phyloP scores from a whole-genome alignment of 2,797 vertebrate genomes.

The Sebastes wilsoni region DNA sequence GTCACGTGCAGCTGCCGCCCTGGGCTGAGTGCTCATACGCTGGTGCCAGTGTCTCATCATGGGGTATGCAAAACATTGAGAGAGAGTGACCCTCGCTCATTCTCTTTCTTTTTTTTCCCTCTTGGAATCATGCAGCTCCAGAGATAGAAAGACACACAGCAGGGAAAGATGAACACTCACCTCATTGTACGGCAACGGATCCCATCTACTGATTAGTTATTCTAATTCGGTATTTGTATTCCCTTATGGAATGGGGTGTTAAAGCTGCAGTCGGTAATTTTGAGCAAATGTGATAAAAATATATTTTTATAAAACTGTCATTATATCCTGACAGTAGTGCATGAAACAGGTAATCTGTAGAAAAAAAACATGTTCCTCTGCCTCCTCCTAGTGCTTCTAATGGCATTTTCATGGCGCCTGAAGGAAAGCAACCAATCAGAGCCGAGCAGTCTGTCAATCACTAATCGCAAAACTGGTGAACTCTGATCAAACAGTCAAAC shows the following conservation, averaged over 20 bases:
- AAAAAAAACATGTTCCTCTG: too few relatives aligned
- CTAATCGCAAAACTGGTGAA: too few relatives aligned
- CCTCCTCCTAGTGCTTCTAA: too few relatives aligned
- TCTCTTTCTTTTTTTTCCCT: not conserved
- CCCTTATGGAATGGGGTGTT: not conserved
- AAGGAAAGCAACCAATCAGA: too few relatives aligned
- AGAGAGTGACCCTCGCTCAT: slow-evolving; percentile 36
- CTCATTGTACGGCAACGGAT: slow-evolving; percentile 2
- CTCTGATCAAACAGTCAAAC: too few relatives aligned
- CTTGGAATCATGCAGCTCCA: slow-evolving; percentile 6
- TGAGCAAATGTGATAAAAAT: not conserved
- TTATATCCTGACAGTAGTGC: too few relatives aligned
- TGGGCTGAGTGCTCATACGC: slow-evolving; percentile 27
- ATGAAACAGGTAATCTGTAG: too few relatives aligned
- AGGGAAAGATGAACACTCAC: slow-evolving; percentile 33
- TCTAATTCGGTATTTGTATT: slow-evolving; percentile 5
- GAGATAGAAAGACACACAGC: slow-evolving; percentile 29
- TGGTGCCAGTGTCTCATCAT: slow-evolving; percentile 65
- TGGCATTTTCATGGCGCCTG: too few relatives aligned
- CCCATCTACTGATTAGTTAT: slow-evolving; percentile 35
- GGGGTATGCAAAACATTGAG: slow-evolving; percentile 67
- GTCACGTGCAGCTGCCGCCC: slow-evolving; percentile 69
- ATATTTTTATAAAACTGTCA: too few relatives aligned
- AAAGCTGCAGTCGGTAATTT: not conserved
- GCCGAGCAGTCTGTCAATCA: too few relatives aligned